These are phyloP conservation scores for Hoplodrina ambigua DNA, from an alignment of 2,888 invertebrate genomes.

Conservation along the genomic window DNA sequence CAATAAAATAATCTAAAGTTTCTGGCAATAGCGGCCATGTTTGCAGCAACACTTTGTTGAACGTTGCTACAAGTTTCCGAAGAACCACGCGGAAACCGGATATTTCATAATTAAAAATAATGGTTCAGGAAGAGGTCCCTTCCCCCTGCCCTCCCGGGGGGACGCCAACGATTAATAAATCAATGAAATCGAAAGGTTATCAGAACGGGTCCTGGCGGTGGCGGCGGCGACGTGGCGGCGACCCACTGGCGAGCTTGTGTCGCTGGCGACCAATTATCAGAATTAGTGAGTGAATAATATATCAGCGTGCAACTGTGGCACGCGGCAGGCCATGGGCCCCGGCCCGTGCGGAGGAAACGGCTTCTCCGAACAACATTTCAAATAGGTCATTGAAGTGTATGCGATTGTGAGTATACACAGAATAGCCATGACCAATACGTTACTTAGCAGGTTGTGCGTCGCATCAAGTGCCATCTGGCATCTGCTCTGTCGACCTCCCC, in stretches of 20 bases:
- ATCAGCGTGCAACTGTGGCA: slow-evolving; percentile 12
- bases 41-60: slow-evolving; percentile 8
- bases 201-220: slow-evolving; percentile 10
- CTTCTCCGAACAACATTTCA: slow-evolving; percentile 7
- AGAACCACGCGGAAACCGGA: slow-evolving; percentile 29
- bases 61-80: not conserved
- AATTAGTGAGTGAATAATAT: slow-evolving; percentile 20
- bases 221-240: slow-evolving; percentile 10
- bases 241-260: not conserved
- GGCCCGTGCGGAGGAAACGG: not conserved
- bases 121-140: slow-evolving; percentile 17
- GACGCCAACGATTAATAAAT: slow-evolving; percentile 51
- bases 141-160: not conserved
- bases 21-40: not conserved
- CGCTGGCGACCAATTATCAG: slow-evolving; percentile 6
- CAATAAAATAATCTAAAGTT: too few species aligned
- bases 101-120: slow-evolving; percentile 57
- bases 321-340: slow-evolving; percentile 14
- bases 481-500: not conserved
- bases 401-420: too few species aligned
- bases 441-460: too few species aligned
- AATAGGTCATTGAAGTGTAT: slow-evolving; percentile 1
- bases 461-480: too few species aligned
- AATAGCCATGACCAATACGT: too few species aligned
- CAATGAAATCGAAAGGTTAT: slow-evolving; percentile 57